Evolutionary conservation across 1,140 invertebrate genomes (phyloP).

Genomic region (Araneus ventricosus): DNA sequence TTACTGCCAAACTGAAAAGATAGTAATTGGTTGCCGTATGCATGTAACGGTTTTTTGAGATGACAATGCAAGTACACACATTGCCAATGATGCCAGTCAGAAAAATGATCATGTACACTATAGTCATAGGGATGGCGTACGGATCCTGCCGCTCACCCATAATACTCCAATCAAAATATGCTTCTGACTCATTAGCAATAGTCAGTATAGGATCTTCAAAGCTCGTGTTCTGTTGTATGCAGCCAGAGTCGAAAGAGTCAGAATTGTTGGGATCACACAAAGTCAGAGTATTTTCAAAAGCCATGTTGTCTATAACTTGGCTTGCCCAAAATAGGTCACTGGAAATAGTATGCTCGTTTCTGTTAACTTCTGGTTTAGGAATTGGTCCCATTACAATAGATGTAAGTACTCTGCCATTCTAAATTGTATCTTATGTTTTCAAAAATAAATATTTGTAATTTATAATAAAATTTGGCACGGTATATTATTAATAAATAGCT

Average conservation of each 20-base stretch:
- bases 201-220: neutral
- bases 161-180: neutral
- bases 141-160: constrained; percentile 62
- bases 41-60: constrained; percentile 83
- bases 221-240: constrained; percentile 4
- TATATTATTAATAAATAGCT: neutral
- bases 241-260: neutral
- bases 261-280: neutral
- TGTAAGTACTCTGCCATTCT: neutral
- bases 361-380: neutral
- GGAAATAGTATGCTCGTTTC: neutral
- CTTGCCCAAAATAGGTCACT: constrained; percentile 26
- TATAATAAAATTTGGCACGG: constrained; percentile 15
- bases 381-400: constrained; percentile 16
- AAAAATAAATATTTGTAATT: constrained; percentile 14
- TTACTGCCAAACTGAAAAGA: constrained; percentile 94
- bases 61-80: constrained; percentile 84
- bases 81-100: constrained; percentile 83
- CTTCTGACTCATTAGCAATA: constrained; percentile 5
- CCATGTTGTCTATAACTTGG: constrained; percentile 39
- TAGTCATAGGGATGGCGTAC: constrained; percentile 80
- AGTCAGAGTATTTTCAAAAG: neutral
- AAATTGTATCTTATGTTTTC: neutral
- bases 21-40: constrained; percentile 91
- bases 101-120: constrained; percentile 82